Evolutionary conservation across 2,888 invertebrate species (phyloP), one percentile per base, ranked within the genome.

Genomic region (Patella depressa): DNA sequence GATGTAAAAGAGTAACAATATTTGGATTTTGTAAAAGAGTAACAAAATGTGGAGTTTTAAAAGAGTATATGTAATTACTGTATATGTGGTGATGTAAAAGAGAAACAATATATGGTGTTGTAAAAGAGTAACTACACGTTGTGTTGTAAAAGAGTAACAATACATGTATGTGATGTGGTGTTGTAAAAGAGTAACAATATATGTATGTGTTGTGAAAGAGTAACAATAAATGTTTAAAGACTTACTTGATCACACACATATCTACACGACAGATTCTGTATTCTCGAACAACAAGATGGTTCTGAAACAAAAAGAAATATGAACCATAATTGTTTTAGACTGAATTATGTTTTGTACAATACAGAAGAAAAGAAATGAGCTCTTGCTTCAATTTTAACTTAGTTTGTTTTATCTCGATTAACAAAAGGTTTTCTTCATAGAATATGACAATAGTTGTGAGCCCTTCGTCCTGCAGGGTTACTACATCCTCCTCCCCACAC

Each of bases 231-330:
- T 19, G 19, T 17, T 45, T 0, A 65, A 15, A 19, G n/a, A 19
- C 65, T 19, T 65, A 65, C 65, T 24, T 65, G 65, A 65, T 65
- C 24, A 24, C 65, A 65, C 19, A 14, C 65, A 65, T 65, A 65
- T 65, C 65, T 65, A 65, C 65, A 65, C 24, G 65, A 65, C 15
- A 65, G 24, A 65, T 65, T 65, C 65, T 65, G 11, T 19, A 65
- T 65, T 24, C 19, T 65, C 7, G 65, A 65, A 65, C 65, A 65
- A 65, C 65, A 65, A 24, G 65, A 65, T 24, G 24, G 14, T 65
- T 65, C 65, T 65, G 65, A 65, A 65, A 65, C 12, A 65, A 57
- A 57, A 57, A 17, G 3, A 57, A 57, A 57, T 57, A 57, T 15
- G 15, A 57, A 57, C 17, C 57, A 17, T 17, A 15, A 57, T 57